Conservation (phyloP, 2,888 invertebrate species). For the Aproaerema taeniolella region DNA sequence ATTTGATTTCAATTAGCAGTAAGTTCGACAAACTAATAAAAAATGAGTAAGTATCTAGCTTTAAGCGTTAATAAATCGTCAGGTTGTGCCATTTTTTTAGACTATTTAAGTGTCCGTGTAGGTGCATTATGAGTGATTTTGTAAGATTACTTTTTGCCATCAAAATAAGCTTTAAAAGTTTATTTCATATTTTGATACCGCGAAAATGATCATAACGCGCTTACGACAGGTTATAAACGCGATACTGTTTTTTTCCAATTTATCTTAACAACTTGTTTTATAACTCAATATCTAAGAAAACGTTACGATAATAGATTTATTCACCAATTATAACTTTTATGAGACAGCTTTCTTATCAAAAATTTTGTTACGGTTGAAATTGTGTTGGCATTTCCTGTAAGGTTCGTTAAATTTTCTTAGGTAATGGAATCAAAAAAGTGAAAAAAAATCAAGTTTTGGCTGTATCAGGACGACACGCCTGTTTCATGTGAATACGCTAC, state of each 20-base stretch:
- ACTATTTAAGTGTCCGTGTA: no score
- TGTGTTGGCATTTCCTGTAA: slow-evolving; percentile 20
- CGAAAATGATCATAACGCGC: slow-evolving; percentile 68
- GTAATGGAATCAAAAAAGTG: neutral
- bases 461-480: no score
- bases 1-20: no score
- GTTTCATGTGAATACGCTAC: no score
- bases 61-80: no score
- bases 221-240: slow-evolving; percentile 64
- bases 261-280: slow-evolving; percentile 61
- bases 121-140: slow-evolving; percentile 40
- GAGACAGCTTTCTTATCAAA: slow-evolving; percentile 33
- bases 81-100: no score
- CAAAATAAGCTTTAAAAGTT: slow-evolving; percentile 59
- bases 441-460: no score
- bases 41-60: no score
- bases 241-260: slow-evolving; percentile 66
- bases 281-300: slow-evolving; percentile 27
- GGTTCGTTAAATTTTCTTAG: slow-evolving; percentile 5
- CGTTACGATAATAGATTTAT: slow-evolving; percentile 60
- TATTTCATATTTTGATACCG: slow-evolving; percentile 57
- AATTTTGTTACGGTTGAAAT: slow-evolving; percentile 27
- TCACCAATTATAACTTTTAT: slow-evolving; percentile 57
- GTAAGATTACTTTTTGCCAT: slow-evolving; percentile 44
- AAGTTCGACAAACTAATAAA: no score